These are phyloP conservation scores for Gallinago nigripennis DNA, from an alignment of 2,797 vertebrate genomes.

Conservation along the genomic window DNA sequence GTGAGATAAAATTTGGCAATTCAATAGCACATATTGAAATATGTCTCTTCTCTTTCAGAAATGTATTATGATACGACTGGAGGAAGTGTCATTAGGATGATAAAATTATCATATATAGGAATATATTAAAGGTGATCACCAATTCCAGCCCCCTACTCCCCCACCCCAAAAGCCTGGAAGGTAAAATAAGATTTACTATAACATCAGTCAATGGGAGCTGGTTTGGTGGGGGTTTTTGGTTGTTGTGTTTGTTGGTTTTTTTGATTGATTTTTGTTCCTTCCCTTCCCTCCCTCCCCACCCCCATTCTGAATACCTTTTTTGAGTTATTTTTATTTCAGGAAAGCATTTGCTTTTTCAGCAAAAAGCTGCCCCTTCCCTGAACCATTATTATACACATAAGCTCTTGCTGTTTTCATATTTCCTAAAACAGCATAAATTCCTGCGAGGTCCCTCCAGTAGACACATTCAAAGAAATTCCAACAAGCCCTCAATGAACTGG, in stretches of 20 bases:
- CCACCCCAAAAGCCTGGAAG: background rate
- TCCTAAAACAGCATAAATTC: background rate
- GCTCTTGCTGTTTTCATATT: background rate
- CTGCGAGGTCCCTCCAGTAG: background rate
- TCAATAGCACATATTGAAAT: background rate
- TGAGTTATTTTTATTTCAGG: background rate
- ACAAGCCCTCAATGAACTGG: fast-evolving
- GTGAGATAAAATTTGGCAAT: constrained; percentile 24
- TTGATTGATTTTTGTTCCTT: background rate
- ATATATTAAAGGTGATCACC: background rate
- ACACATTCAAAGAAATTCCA: background rate
- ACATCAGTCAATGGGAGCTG: background rate
- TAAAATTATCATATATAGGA: background rate
- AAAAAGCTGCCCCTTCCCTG: background rate
- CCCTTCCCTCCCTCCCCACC: too few species aligned
- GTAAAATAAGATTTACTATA: background rate
- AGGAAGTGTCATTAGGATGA: background rate
- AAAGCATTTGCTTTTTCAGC: background rate
- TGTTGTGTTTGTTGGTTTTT: background rate
- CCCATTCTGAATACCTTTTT: background rate
- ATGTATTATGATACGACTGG: background rate
- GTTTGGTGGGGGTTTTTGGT: fast-evolving
- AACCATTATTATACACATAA: background rate
- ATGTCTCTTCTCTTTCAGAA: background rate
- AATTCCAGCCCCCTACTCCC: background rate